These are phyloP conservation scores for Syrphus vitripennis DNA, from an alignment of 2,888 invertebrate genomes.

Conservation along the genomic window DNA sequence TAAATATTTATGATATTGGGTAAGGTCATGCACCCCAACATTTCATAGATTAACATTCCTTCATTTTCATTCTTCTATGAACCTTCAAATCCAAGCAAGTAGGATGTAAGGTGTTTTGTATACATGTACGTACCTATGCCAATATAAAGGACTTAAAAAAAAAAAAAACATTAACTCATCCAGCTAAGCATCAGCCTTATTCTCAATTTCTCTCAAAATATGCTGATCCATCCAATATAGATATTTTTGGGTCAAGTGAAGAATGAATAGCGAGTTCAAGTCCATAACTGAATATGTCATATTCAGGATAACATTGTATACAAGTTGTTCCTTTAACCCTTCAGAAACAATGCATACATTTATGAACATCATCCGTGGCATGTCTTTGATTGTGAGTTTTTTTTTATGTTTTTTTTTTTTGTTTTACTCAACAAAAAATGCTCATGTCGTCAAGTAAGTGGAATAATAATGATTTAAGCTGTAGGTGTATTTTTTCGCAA, in stretches of 20 bases:
- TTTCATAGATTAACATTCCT: too few relatives aligned
- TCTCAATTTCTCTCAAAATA: not conserved
- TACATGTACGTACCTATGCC: not conserved
- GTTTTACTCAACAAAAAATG: not conserved
- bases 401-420: constrained; percentile 8
- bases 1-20: too few relatives aligned
- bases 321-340: constrained; percentile 10
- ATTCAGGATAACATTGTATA: not conserved
- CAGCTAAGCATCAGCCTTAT: not conserved
- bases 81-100: not conserved
- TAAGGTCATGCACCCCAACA: too few relatives aligned
- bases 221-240: not conserved
- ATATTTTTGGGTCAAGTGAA: constrained; percentile 25
- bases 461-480: constrained; percentile 43
- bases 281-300: constrained; percentile 24
- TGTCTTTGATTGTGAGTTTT: constrained; percentile 26
- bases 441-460: constrained; percentile 30
- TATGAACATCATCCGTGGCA: constrained; percentile 35
- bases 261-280: constrained; percentile 26
- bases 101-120: not conserved
- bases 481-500: constrained; percentile 15
- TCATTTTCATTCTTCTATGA: not conserved
- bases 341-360: constrained; percentile 37
- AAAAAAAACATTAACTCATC: not conserved
- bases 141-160: not conserved